Evolutionary conservation across 2,888 invertebrate genomes (phyloP).

Genomic region (Rhamphomyia laevipes): DNA sequence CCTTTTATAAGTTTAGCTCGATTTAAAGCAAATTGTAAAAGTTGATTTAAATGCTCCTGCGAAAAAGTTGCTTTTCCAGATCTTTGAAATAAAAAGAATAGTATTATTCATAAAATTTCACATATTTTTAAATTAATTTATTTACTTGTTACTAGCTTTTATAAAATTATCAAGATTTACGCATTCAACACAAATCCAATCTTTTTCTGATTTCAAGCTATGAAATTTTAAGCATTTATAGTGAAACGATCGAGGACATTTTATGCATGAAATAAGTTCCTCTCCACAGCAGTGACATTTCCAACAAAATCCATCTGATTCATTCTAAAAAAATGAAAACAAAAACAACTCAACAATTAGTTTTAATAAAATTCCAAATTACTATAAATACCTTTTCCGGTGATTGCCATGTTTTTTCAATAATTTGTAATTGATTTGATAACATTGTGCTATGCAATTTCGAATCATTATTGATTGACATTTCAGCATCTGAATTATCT

Average conservation of each 20-base stretch:
- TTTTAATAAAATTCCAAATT: not conserved
- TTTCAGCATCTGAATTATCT: conserved; percentile 20
- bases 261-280: conserved; percentile 53
- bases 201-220: conserved; percentile 37
- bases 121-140: not conserved
- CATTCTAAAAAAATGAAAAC: conserved; percentile 29
- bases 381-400: conserved; percentile 27
- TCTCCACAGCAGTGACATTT: conserved; percentile 66
- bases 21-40: conserved; percentile 66
- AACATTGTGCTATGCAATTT: not conserved
- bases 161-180: conserved; percentile 44
- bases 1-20: conserved; percentile 70
- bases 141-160: conserved; percentile 27
- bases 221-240: conserved; percentile 55
- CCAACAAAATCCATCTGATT: conserved; percentile 79
- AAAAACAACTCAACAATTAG: not conserved
- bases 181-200: conserved; percentile 87
- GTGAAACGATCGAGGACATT: conserved; percentile 80
- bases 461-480: conserved; percentile 13
- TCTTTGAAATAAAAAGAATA: conserved; percentile 15
- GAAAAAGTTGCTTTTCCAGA: conserved; percentile 27
- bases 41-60: conserved; percentile 55
- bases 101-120: too few relatives aligned
- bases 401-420: conserved; percentile 19
- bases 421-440: not conserved